Evolutionary conservation across 2,888 invertebrate genomes (phyloP).

Genomic region (Coronaproctus castanopsis): DNA sequence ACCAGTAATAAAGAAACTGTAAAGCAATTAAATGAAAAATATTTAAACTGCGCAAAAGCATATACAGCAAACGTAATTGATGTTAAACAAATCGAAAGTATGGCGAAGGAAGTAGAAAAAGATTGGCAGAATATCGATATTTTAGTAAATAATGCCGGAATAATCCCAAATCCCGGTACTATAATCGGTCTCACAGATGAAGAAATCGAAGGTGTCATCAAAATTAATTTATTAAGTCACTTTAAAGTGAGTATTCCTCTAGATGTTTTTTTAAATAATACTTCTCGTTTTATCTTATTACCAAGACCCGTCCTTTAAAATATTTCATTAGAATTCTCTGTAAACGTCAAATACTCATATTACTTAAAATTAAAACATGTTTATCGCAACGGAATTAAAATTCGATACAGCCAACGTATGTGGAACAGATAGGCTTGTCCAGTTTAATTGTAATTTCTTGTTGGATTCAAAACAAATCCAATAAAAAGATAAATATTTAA

Average conservation of each 20-base stretch:
- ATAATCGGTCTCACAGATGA: conserved; percentile 12
- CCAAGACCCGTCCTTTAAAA: too few species aligned
- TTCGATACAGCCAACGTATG: too few species aligned
- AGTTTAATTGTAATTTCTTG: too few species aligned
- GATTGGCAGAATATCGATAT: conserved; percentile 18
- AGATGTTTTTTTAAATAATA: neutral
- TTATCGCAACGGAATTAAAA: too few species aligned
- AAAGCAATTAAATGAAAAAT: neutral
- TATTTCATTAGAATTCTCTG: too few species aligned
- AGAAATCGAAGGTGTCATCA: conserved; percentile 15
- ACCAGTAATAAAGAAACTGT: conserved; percentile 14
- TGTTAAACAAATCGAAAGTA: conserved; percentile 10
- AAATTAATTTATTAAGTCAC: conserved; percentile 18
- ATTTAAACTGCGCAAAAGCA: conserved; percentile 7
- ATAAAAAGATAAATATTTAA: too few species aligned
- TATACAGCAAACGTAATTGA: conserved; percentile 17
- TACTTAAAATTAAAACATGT: too few species aligned
- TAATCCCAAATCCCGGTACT: conserved; percentile 14
- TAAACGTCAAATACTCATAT: too few species aligned
- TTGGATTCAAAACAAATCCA: too few species aligned
- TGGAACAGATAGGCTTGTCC: too few species aligned
- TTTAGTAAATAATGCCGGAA: conserved; percentile 19
- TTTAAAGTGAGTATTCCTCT: conserved; percentile 16
- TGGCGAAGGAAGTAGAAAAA: conserved; percentile 13
- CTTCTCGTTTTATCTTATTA: too few species aligned